Evolutionary conservation across 1,140 invertebrate species (phyloP).

Genomic region (Lysiphlebus fabarum): DNA sequence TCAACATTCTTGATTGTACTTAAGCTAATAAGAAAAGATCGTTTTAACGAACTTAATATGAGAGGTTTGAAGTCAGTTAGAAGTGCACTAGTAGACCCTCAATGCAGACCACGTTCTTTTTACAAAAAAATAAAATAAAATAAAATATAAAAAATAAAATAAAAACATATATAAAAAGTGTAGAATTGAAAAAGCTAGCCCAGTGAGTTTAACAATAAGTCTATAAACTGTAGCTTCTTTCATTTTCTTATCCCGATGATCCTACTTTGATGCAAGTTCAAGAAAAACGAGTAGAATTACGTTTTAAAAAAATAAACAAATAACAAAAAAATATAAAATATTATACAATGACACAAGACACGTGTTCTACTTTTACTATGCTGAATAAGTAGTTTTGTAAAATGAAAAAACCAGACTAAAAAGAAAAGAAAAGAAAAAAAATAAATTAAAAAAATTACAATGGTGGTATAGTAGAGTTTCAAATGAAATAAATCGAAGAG

Average conservation of each 20-base stretch:
- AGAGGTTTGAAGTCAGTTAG: slow-evolving; percentile 6
- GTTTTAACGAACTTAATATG: slow-evolving; percentile 24
- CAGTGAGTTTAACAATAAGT: neutral
- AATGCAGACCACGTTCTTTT: slow-evolving; percentile 10
- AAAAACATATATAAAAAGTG: neutral
- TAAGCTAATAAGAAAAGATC: slow-evolving; percentile 7
- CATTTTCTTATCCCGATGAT: slow-evolving; percentile 9
- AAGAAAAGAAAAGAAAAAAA: no score
- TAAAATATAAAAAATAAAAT: neutral
- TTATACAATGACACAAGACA: no score
- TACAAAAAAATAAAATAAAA: neutral
- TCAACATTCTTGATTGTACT: neutral
- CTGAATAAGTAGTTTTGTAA: no score
- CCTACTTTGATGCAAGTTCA: neutral
- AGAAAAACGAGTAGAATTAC: neutral
- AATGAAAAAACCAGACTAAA: no score
- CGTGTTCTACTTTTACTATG: no score
- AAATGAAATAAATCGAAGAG: no score
- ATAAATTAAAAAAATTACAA: no score
- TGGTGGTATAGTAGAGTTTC: no score
- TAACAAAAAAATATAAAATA: no score
- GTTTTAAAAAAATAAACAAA: neutral
- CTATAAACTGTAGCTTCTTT: neutral
- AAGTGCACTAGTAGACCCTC: slow-evolving; percentile 1
- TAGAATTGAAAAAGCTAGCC: neutral